A percentile compares a stretch with the other conserved stretches of the same genome.
These are phyloP conservation scores for Xestia sexstrigata DNA, from an alignment of 2,888 invertebrate genomes.

Conservation along the genomic window DNA sequence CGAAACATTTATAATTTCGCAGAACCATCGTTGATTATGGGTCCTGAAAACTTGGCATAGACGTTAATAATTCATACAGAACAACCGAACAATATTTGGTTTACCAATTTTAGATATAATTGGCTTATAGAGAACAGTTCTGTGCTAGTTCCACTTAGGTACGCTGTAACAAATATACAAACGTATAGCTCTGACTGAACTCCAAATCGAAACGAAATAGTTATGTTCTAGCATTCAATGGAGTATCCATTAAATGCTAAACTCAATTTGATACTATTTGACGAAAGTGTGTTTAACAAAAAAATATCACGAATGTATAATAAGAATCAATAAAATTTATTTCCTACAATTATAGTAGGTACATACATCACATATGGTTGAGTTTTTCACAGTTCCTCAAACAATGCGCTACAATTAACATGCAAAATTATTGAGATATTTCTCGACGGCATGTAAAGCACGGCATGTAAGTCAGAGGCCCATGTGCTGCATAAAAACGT, in stretches of 20 bases:
- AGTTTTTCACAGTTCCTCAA: background rate
- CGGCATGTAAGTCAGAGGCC: too few species aligned
- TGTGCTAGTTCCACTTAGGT: background rate
- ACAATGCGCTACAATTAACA: background rate
- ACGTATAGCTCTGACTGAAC: background rate
- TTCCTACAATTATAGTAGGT: background rate
- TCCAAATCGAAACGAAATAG: background rate
- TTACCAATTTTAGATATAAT: background rate
- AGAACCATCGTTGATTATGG: background rate
- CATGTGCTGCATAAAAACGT: too few species aligned
- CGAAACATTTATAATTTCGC: background rate
- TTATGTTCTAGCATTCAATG: background rate
- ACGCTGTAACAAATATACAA: background rate
- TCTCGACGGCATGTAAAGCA: too few species aligned
- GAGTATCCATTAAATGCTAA: background rate
- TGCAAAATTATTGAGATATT: background rate
- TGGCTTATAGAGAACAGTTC: background rate
- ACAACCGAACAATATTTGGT: background rate
- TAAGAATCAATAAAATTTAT: background rate
- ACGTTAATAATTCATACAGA: background rate
- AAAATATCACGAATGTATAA: background rate
- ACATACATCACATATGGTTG: background rate
- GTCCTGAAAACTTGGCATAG: background rate
- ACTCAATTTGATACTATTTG: background rate
- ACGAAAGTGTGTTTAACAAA: background rate